Base-by-base conservation (phyloP, 30 jellyfish, hydroid and myxozoan species). In the Aurelia sp. region DNA sequence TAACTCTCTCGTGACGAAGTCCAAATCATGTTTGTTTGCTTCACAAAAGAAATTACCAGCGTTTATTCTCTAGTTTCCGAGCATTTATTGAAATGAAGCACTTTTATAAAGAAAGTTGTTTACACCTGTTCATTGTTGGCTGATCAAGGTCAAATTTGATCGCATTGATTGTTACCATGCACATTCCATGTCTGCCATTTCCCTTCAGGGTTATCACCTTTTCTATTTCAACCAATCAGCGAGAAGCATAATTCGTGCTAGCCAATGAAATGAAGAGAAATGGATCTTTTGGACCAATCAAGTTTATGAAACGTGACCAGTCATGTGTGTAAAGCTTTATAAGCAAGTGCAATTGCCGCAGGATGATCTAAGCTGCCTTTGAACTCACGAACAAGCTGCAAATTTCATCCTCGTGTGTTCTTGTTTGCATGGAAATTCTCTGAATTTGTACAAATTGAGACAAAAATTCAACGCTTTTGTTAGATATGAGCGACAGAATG, bases 251-350 rank as follows among this genome's bases (percentile, higher is more conserved):
- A 13, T 52, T 33, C 50, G 33, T 31, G 15, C 59, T 57, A 11
- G 61, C 61, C 71, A 74, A 51, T 27, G 11, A 58, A 65, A 60
- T 17, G 30, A 74, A 52, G 40, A 11, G 62, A 31, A 20, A 57
- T 4, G 40, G 74, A 21, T 59, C 13, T 21, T 59, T 21, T 12
- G 18, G 37, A 59, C 69, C 69, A 59, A 59, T 59, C 35, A 13
- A 21, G 33, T 59, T 59, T 59, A 18, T 31, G 31, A 57, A n/a
- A 48, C 79, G 71, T 78, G 89, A 37, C 22, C 79, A 41, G 71
- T 63, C 89, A 78, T 78, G 89, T 78, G 89, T 78, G 64, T 62
- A 40, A 41, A n/a, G 66, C 71, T 78, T 62, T 62, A 63, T 78
- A 63, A 78, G 89, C 89, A 78, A 53, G 66, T 35, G 33, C 57